Evolutionary conservation across 1,140 invertebrate species (phyloP).

Genomic region (Propsilocerus akamusi): DNA sequence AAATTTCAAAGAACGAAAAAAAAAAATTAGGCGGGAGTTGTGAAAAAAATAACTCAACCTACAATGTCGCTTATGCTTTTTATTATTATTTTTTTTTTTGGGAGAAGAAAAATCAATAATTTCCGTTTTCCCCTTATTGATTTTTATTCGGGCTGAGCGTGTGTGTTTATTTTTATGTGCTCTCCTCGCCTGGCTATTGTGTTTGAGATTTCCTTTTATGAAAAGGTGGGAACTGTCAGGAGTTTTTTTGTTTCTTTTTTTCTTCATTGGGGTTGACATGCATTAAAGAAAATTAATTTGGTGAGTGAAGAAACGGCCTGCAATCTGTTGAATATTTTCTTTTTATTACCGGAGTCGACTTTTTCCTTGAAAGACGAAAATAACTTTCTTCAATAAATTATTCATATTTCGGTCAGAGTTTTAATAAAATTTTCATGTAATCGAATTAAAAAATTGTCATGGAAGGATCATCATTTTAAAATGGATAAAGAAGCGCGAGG

Average conservation of each 20-base stretch:
- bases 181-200: not conserved
- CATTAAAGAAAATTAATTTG: not conserved
- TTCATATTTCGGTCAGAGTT: no score
- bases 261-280: not conserved
- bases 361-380: no score
- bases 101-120: not conserved
- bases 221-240: no score
- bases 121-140: slow-evolving; percentile 1
- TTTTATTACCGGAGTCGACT: no score
- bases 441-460: no score
- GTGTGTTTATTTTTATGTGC: not conserved
- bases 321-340: not conserved
- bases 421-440: no score
- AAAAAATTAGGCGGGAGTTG: slow-evolving; percentile 1
- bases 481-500: no score
- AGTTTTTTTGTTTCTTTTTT: not conserved
- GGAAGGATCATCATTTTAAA: no score
- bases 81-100: no score
- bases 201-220: no score
- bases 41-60: not conserved
- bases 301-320: not conserved
- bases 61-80: no score
- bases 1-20: not conserved
- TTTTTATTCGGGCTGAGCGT: not conserved
- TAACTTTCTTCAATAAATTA: no score